Percentiles rank a stretch among this genome's conserved stretches.
These are phyloP conservation scores for Cottoperca gobio DNA, from an alignment of 2,797 vertebrate species.

Conservation along the genomic window DNA sequence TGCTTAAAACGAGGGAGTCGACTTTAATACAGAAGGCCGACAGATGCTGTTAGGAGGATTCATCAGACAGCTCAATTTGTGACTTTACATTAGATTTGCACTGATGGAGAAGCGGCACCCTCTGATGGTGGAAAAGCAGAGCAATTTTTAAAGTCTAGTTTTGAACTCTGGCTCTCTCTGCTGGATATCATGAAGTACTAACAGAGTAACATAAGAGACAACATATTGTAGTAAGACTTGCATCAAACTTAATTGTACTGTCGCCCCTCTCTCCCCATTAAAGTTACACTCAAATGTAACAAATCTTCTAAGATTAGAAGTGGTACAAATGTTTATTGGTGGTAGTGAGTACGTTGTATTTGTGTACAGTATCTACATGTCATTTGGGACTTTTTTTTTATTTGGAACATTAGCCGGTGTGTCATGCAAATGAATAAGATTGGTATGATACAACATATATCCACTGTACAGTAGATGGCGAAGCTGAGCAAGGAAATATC, in stretches of 20 bases:
- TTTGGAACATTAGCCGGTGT: not conserved
- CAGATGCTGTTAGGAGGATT: not conserved
- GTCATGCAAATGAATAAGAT: not conserved
- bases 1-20: not conserved
- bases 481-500: not conserved
- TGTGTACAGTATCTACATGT: not conserved
- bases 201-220: not conserved
- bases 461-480: not conserved
- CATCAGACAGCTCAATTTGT: slow-evolving; percentile 28
- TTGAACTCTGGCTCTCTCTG: slow-evolving; percentile 32
- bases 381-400: not conserved
- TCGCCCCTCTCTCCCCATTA: not conserved
- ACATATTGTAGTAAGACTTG: not conserved
- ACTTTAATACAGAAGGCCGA: not conserved
- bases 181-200: slow-evolving; percentile 11
- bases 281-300: not conserved
- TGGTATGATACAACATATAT: not conserved
- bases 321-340: not conserved
- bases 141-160: not conserved
- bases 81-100: not conserved
- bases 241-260: not conserved
- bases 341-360: not conserved
- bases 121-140: slow-evolving; percentile 50
- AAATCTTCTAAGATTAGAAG: not conserved
- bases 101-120: slow-evolving; percentile 28